Percentiles rank a stretch among this genome's conserved stretches.
phyloP scores from a whole-genome alignment of 1,140 invertebrate species.

The Caerostris extrusa region DNA sequence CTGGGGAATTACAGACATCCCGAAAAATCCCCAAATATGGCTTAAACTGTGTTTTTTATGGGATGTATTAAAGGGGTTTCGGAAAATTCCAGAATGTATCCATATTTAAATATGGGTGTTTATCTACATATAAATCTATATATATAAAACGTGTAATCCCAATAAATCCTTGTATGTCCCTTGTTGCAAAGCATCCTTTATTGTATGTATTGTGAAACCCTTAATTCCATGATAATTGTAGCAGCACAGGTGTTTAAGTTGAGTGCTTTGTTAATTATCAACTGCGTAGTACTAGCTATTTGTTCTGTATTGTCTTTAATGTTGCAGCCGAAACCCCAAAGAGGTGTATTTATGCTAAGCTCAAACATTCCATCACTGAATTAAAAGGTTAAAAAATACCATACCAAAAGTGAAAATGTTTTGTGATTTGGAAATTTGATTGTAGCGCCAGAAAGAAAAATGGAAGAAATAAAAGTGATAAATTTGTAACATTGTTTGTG shows the following conservation, averaged over 20 bases:
- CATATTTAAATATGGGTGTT: constrained; percentile 49
- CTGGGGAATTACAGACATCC: constrained; percentile 35
- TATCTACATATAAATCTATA: constrained; percentile 57
- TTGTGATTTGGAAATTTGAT: constrained; percentile 76
- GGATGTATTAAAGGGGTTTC: constrained; percentile 54
- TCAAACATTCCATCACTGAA: constrained; percentile 67
- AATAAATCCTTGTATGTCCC: constrained; percentile 53
- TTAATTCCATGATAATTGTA: constrained; percentile 55
- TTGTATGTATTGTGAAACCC: constrained; percentile 42
- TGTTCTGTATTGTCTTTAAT: constrained; percentile 65
- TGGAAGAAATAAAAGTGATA: constrained; percentile 78
- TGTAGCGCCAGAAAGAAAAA: constrained; percentile 77
- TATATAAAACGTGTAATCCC: constrained; percentile 43
- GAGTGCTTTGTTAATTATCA: constrained; percentile 72
- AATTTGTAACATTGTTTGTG: constrained; percentile 70
- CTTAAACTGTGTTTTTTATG: constrained; percentile 50
- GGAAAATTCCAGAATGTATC: constrained; percentile 39
- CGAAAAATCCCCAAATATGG: neutral
- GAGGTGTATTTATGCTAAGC: constrained; percentile 74
- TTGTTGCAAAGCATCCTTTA: constrained; percentile 64
- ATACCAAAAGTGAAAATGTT: constrained; percentile 62
- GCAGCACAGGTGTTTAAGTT: constrained; percentile 72
- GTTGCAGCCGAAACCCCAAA: constrained; percentile 64
- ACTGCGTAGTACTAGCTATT: constrained; percentile 65
- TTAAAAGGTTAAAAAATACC: constrained; percentile 55